These are phyloP conservation scores for Trichogramma dendrolimi DNA, from an alignment of 2,888 invertebrate genomes.

Conservation along the genomic window DNA sequence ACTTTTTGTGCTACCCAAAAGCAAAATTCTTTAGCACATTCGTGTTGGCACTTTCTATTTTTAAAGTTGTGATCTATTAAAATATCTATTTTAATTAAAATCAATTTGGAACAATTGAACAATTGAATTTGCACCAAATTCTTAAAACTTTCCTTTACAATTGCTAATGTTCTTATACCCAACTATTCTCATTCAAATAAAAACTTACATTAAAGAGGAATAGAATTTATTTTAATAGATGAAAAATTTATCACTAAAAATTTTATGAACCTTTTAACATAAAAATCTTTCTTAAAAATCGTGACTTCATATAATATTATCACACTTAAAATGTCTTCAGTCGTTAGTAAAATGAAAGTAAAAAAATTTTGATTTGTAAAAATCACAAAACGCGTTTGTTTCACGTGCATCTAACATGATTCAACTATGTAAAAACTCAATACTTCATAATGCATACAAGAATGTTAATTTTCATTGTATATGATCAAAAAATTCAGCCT, in stretches of 20 bases:
- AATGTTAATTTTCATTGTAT: constrained; percentile 14
- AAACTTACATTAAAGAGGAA: constrained; percentile 1
- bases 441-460: constrained; percentile 20
- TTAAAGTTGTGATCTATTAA: neutral
- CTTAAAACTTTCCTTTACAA: neutral
- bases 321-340: constrained; percentile 22
- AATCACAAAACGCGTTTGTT: constrained; percentile 24
- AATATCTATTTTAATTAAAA: neutral
- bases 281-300: constrained; percentile 4
- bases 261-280: constrained; percentile 3
- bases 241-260: constrained; percentile 1
- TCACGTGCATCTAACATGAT: constrained; percentile 23
- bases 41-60: constrained; percentile 22
- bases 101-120: neutral
- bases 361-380: constrained; percentile 19
- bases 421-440: constrained; percentile 21
- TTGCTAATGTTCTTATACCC: constrained; percentile 3
- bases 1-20: neutral
- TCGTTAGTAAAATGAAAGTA: constrained; percentile 15
- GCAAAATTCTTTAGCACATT: constrained; percentile 17
- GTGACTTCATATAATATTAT: constrained; percentile 17
- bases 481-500: constrained; percentile 21
- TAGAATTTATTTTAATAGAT: neutral
- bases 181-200: constrained; percentile 4
- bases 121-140: neutral